Percentiles rank a stretch among this genome's conserved stretches.
Evolutionary conservation across 2,797 vertebrate species (phyloP).

Genomic region (Uromys caudimaculatus): DNA sequence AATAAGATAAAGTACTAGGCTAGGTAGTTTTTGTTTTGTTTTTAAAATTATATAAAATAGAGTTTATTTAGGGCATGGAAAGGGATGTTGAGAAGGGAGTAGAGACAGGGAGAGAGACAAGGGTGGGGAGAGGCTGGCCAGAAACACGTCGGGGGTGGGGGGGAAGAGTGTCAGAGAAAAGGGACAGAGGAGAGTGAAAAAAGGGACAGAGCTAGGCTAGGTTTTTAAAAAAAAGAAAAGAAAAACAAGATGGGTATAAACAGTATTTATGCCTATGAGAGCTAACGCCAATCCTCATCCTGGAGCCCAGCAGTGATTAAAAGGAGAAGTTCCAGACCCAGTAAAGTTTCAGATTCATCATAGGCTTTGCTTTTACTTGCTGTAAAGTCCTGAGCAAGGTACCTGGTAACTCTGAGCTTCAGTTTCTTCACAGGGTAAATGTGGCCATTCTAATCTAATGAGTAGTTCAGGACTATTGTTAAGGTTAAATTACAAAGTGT

Average conservation of each 20-base stretch:
- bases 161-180: background rate
- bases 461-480: background rate
- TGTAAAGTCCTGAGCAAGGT: background rate
- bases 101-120: background rate
- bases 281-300: background rate
- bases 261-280: background rate
- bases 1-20: background rate
- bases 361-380: background rate
- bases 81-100: too few species aligned
- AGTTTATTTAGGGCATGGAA: background rate
- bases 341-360: background rate
- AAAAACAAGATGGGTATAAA: background rate
- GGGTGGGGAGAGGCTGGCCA: too few species aligned
- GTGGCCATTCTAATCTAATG: background rate
- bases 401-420: background rate
- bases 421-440: conserved; percentile 33
- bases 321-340: background rate
- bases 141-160: background rate
- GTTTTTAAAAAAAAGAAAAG: background rate
- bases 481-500: conserved; percentile 31
- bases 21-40: background rate
- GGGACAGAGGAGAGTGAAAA: too few species aligned
- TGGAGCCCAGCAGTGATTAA: background rate
- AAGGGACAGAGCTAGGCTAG: background rate
- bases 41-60: background rate